Evolutionary conservation across 2,797 vertebrate species (phyloP), one percentile per base, ranked within the genome.

Genomic region (Parambassis ranga): DNA sequence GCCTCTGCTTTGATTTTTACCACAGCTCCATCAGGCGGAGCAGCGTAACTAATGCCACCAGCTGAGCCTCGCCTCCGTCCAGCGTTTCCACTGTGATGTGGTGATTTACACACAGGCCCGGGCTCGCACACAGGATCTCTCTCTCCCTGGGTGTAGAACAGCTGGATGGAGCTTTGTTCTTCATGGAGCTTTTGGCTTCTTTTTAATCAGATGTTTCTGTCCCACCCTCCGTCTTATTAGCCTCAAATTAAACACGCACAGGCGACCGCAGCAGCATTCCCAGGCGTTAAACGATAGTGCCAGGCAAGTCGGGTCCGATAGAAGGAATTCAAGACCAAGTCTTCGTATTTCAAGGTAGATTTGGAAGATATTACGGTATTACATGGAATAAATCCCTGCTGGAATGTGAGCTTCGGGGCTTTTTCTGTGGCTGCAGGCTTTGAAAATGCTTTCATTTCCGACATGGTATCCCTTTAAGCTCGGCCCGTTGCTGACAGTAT

Each of bases 371-470:
- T 78, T 66, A 8, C 59, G 74, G 79, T 43, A 70, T 81, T 77
- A 73, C 57, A 47, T 70, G 48, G 59, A 67, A 58, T 63, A 82
- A 75, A 72, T 64, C 69, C 43, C 48, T 2, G 3, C 41, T 52
- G 81, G 83, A 90, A 86, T 84, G 72, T 58, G 56, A 77, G 67
- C 76, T 77, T 61, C 14, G 14, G 59, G 65, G 73, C 66, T 60
- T 64, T 49, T 44, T 18, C 74, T 24, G 55, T 53, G 42, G 65
- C 80, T 55, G 39, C 49, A 15, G 62, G 81, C 64, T 71, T 70
- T 72, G 14, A 56, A 85, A 80, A 80, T 52, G 57, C 65, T 88
- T 90, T 89, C 38, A 87, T 92, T 89, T 90, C 84, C 73, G 67
- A 87, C 49, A 65, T 67, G 65, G 77, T 68, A 88, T 84, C 83